Evolutionary conservation across 2,113 vertebrate genomes (phyloP).

Genomic region (Apus apus): DNA sequence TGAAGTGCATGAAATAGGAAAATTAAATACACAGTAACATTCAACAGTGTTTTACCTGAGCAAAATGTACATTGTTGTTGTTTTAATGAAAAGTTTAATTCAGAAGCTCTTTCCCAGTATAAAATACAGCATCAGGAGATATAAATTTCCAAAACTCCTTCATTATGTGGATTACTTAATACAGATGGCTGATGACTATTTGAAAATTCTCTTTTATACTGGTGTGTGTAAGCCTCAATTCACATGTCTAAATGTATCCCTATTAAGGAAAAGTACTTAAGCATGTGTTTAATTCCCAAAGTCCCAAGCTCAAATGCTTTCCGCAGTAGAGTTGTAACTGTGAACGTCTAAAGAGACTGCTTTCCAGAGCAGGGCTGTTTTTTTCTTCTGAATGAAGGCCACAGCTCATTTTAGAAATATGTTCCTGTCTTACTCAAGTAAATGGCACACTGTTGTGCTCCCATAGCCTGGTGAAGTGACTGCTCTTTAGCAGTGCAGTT

Average conservation of each 20-base stretch:
- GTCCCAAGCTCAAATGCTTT: constrained; percentile 26
- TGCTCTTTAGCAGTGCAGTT: neutral
- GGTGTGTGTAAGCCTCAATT: neutral
- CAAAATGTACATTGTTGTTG: neutral
- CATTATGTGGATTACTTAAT: neutral
- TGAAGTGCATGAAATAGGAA: neutral
- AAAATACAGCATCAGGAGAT: neutral
- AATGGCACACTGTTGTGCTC: neutral
- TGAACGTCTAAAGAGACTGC: neutral
- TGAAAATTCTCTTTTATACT: constrained; percentile 39
- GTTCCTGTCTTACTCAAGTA: neutral
- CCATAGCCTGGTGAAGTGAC: neutral
- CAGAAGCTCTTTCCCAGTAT: neutral
- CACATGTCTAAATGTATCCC: neutral
- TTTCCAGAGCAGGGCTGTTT: constrained; percentile 33
- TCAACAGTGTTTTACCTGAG: neutral
- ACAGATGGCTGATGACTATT: neutral
- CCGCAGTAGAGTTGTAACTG: neutral
- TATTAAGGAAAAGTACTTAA: constrained; percentile 52
- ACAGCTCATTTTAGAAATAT: constrained; percentile 48
- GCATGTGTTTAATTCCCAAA: constrained; percentile 52
- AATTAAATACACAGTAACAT: neutral
- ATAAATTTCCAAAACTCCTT: neutral
- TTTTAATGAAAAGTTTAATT: neutral
- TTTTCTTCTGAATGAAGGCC: constrained; percentile 38